phyloP scores from a whole-genome alignment of 2,113 vertebrate species.

The Anhinga anhinga region DNA sequence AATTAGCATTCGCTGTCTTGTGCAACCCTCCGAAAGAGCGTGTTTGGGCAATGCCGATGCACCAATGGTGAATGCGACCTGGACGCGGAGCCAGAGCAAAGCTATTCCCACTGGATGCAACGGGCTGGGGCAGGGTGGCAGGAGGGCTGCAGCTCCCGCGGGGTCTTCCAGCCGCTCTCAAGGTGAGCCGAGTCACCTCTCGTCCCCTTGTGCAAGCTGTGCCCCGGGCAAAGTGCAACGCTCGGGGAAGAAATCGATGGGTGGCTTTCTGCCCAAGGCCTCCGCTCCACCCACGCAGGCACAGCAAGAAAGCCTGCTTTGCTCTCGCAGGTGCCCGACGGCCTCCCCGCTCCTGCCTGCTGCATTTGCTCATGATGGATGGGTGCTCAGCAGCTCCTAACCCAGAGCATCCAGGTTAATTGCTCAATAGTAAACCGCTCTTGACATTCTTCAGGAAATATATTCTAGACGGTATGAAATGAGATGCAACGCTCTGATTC shows the following conservation, averaged over 20 bases:
- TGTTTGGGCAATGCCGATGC: background rate
- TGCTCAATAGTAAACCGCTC: background rate
- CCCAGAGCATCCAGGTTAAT: background rate
- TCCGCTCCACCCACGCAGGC: accelerated
- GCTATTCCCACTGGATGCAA: background rate
- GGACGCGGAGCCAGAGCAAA: background rate
- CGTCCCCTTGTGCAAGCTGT: background rate
- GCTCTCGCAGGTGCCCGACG: background rate
- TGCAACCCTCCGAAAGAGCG: background rate
- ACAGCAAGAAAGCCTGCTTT: no score
- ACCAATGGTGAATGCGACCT: background rate
- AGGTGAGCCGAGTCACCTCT: background rate
- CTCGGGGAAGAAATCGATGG: background rate
- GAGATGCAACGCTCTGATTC: background rate
- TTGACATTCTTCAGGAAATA: background rate
- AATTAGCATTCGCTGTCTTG: background rate
- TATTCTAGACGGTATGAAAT: accelerated
- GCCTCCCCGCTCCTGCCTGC: background rate
- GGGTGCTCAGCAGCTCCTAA: background rate
- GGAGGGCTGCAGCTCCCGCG: background rate
- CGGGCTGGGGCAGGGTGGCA: background rate
- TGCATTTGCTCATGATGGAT: background rate
- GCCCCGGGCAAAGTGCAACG: background rate
- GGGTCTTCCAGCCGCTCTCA: background rate
- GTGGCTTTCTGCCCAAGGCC: background rate